A percentile compares a stretch with the other conserved stretches of the same genome.
These are phyloP conservation scores for Acanthosoma haemorrhoidale DNA, from an alignment of 2,888 invertebrate species.

Conservation along the genomic window DNA sequence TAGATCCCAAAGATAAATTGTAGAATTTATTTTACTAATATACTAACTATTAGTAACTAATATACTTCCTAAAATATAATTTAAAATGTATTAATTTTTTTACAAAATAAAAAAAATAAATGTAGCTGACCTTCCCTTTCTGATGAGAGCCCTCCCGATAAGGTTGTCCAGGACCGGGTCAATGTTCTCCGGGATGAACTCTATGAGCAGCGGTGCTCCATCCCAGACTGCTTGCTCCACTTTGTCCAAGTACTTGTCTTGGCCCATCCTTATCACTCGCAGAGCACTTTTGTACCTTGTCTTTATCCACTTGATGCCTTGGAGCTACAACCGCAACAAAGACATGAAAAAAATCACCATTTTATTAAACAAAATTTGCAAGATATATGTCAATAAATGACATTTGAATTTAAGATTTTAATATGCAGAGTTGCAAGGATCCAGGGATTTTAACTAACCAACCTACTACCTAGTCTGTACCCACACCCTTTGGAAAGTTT, in stretches of 20 bases:
- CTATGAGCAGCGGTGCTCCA: conserved; percentile 71
- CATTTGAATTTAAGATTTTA: too few species aligned
- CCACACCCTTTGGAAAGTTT: too few species aligned
- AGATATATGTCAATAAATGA: too few species aligned
- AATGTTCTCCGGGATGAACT: conserved; percentile 82
- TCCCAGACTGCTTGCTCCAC: conserved; percentile 70
- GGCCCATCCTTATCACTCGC: conserved; percentile 69
- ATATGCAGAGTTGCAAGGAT: too few species aligned
- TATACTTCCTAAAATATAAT: neutral
- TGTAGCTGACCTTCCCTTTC: conserved; percentile 66
- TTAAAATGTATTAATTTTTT: neutral
- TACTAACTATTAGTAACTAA: neutral
- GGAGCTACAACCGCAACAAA: too few species aligned
- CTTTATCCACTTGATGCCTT: conserved; percentile 94
- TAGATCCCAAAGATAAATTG: too few species aligned
- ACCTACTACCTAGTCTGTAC: too few species aligned
- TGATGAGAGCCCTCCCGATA: conserved; percentile 79
- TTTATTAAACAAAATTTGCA: too few species aligned
- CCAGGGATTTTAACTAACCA: too few species aligned
- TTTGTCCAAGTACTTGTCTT: conserved; percentile 74
- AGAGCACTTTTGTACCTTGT: conserved; percentile 70
- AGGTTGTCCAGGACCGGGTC: conserved; percentile 89
- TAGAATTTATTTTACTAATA: neutral
- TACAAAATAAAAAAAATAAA: neutral
- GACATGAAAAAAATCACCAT: too few species aligned